These are phyloP conservation scores for Epizoanthus illoricatus DNA, from an alignment of 92 coral and sea anemone genomes.

Conservation along the genomic window DNA sequence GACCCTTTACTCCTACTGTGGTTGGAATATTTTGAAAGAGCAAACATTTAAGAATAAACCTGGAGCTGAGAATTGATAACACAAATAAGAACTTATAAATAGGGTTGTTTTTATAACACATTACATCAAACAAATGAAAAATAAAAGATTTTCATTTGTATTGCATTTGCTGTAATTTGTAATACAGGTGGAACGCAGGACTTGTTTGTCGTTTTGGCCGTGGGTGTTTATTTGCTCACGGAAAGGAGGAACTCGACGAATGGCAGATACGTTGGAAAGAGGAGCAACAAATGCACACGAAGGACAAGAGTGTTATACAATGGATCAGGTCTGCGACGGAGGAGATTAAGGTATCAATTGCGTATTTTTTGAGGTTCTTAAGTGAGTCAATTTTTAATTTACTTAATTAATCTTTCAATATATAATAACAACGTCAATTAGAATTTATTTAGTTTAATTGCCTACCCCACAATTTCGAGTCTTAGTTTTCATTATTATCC, in stretches of 20 bases:
- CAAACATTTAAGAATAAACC: too few relatives aligned
- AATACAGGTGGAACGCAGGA: slow-evolving; percentile 16
- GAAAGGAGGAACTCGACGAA: slow-evolving; percentile 23
- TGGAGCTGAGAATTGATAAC: too few relatives aligned
- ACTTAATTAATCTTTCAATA: too few relatives aligned
- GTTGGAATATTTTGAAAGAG: too few relatives aligned
- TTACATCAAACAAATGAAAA: not conserved
- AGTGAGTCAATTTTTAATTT: too few relatives aligned
- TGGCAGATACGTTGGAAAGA: slow-evolving; percentile 27
- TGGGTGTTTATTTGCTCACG: slow-evolving; percentile 33
- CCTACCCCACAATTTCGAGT: too few relatives aligned
- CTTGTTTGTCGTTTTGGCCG: slow-evolving; percentile 16
- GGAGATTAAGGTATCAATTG: slow-evolving; percentile 17
- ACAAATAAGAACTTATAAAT: too few relatives aligned
- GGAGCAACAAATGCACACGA: not conserved
- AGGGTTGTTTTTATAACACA: not conserved
- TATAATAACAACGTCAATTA: too few relatives aligned
- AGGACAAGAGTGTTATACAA: not conserved
- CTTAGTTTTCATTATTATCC: too few relatives aligned
- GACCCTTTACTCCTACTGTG: too few relatives aligned
- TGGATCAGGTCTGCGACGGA: slow-evolving; percentile 5
- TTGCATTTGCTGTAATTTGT: not conserved
- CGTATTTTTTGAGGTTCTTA: too few relatives aligned
- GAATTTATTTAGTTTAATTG: too few relatives aligned
- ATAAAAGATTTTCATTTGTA: not conserved